Percentiles rank a stretch among this genome's conserved stretches.
Conservation (phyloP, 2,113 vertebrate genomes). For the Eclectus roratus region DNA sequence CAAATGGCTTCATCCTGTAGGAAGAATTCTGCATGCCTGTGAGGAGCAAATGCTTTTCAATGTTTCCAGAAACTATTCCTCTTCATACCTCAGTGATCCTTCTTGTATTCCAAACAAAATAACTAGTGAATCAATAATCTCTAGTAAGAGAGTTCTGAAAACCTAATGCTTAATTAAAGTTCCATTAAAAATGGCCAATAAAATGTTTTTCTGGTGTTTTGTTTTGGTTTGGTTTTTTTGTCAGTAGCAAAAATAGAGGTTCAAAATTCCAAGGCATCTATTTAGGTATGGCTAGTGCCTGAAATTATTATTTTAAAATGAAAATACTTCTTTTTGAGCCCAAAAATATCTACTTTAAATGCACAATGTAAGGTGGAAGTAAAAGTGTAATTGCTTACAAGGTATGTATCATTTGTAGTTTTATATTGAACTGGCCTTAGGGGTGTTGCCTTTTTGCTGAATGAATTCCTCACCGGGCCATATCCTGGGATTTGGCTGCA, state of each 20-base stretch:
- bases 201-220: neutral
- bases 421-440: neutral
- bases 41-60: neutral
- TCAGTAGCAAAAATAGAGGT: neutral
- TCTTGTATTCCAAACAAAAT: neutral
- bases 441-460: neutral
- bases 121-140: neutral
- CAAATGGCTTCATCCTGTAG: neutral
- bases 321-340: neutral
- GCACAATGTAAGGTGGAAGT: neutral
- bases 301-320: neutral
- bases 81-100: neutral
- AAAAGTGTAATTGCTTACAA: neutral
- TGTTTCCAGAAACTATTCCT: neutral
- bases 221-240: neutral
- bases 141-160: neutral
- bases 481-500: neutral
- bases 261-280: neutral
- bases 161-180: neutral
- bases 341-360: neutral
- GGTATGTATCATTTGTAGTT: neutral
- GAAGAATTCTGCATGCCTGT: neutral
- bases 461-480: neutral
- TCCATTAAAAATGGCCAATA: neutral
- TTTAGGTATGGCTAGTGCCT: neutral